Percentiles rank a stretch among this genome's conserved stretches.
Evolutionary conservation across 2,113 vertebrate species (phyloP).

Genomic region (Eulacestoma nigropectus): DNA sequence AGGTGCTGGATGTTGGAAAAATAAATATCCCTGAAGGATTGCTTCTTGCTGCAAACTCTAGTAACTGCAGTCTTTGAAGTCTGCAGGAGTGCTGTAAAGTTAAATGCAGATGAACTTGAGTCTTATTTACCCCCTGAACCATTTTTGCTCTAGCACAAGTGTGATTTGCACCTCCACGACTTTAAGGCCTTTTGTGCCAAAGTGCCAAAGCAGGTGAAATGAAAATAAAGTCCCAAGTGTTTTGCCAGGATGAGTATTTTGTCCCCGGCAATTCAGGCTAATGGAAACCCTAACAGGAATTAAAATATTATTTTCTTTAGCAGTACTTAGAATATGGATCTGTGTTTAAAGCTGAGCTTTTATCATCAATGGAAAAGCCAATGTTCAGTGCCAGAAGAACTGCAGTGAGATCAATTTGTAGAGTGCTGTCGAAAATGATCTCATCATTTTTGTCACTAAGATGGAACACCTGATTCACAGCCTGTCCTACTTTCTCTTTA

Average conservation of each 20-base stretch:
- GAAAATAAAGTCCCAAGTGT: not conserved
- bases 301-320: slow-evolving; percentile 40
- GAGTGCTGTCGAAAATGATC: slow-evolving; percentile 56
- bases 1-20: slow-evolving; percentile 22
- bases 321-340: slow-evolving; percentile 37
- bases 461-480: slow-evolving; percentile 37
- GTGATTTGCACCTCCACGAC: not conserved
- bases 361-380: slow-evolving; percentile 32
- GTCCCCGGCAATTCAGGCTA: slow-evolving; percentile 39
- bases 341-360: slow-evolving; percentile 28
- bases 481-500: slow-evolving; percentile 42
- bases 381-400: slow-evolving; percentile 43
- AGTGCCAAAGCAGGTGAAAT: slow-evolving; percentile 14
- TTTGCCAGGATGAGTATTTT: not conserved
- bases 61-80: slow-evolving; percentile 35
- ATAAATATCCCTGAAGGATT: slow-evolving; percentile 44
- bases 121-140: not conserved
- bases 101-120: slow-evolving; percentile 13
- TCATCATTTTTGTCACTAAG: slow-evolving; percentile 60
- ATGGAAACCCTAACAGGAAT: slow-evolving; percentile 55
- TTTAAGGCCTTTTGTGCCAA: slow-evolving; percentile 13
- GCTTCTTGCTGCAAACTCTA: not conserved
- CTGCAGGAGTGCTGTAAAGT: not conserved
- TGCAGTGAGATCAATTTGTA: slow-evolving; percentile 57
- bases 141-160: slow-evolving; percentile 5